These are phyloP conservation scores for Mycetomoellerius zeteki DNA, from an alignment of 1,140 invertebrate genomes.

Conservation along the genomic window DNA sequence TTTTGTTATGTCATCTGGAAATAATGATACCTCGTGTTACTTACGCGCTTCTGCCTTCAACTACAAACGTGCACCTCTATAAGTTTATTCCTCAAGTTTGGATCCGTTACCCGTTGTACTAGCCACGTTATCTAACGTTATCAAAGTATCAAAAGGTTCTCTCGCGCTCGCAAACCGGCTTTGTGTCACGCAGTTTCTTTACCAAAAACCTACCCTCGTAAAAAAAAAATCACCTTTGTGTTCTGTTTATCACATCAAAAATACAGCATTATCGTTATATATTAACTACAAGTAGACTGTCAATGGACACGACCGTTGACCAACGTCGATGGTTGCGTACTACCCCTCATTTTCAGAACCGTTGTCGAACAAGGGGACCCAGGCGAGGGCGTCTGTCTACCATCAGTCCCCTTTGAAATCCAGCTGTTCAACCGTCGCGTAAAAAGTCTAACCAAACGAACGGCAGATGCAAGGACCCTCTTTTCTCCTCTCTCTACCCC, in stretches of 20 bases:
- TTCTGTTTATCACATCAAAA: background rate
- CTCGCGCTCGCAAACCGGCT: background rate
- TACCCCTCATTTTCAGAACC: slow-evolving; percentile 54
- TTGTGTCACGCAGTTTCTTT: background rate
- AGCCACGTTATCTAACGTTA: slow-evolving; percentile 7
- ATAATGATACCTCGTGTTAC: slow-evolving; percentile 40
- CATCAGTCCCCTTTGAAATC: slow-evolving; percentile 24
- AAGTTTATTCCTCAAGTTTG: slow-evolving; percentile 32
- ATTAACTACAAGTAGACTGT: background rate
- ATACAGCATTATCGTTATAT: background rate
- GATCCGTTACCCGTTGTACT: slow-evolving; percentile 10
- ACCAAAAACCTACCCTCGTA: background rate
- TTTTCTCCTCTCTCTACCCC: slow-evolving; percentile 23
- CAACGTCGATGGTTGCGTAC: slow-evolving; percentile 61
- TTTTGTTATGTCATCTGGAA: background rate
- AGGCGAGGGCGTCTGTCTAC: slow-evolving; percentile 62
- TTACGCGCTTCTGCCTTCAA: slow-evolving; percentile 11
- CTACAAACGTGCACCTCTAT: slow-evolving; percentile 1
- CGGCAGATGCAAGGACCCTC: slow-evolving; percentile 34
- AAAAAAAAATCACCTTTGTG: background rate
- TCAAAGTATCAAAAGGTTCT: background rate
- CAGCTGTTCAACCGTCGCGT: slow-evolving; percentile 40
- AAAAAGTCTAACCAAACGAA: slow-evolving; percentile 26
- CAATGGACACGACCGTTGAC: slow-evolving; percentile 59
- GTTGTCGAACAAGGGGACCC: slow-evolving; percentile 35